These are phyloP conservation scores for Neomonachus schauinslandi DNA, from an alignment of 2,113 vertebrate genomes.

Conservation along the genomic window DNA sequence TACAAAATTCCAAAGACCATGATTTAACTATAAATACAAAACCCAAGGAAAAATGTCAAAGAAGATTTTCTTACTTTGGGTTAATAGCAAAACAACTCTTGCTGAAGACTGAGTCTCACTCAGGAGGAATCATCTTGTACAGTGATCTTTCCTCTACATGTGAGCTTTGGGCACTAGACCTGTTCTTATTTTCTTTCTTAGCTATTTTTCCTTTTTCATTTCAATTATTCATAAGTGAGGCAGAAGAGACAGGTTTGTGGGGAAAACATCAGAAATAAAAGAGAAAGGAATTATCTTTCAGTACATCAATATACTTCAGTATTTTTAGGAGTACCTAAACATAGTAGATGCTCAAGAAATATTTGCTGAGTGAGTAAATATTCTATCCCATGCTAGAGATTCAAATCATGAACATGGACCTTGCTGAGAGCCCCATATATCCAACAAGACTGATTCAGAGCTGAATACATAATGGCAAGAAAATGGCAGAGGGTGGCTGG, in stretches of 20 bases:
- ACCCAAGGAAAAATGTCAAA: not conserved
- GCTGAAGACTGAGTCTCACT: not conserved
- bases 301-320: not conserved
- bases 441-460: not conserved
- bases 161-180: not conserved
- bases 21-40: slow-evolving; percentile 14
- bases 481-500: not conserved
- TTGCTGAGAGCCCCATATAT: not conserved
- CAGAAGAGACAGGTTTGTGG: not conserved
- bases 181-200: slow-evolving; percentile 7
- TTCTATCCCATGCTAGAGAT: not conserved
- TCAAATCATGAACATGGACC: not conserved
- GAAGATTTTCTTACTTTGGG: not conserved
- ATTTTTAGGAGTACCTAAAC: not conserved
- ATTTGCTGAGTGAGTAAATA: not conserved
- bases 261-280: not conserved
- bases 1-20: not conserved
- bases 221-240: not conserved
- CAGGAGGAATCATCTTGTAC: not conserved
- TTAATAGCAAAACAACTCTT: not conserved
- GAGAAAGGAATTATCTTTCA: not conserved
- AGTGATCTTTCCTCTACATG: not conserved
- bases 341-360: not conserved
- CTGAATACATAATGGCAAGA: not conserved
- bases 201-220: slow-evolving; percentile 16